Percentiles rank a stretch among this genome's conserved stretches.
Conservation (phyloP, 2,888 invertebrate genomes). For the Villa cingulata region DNA sequence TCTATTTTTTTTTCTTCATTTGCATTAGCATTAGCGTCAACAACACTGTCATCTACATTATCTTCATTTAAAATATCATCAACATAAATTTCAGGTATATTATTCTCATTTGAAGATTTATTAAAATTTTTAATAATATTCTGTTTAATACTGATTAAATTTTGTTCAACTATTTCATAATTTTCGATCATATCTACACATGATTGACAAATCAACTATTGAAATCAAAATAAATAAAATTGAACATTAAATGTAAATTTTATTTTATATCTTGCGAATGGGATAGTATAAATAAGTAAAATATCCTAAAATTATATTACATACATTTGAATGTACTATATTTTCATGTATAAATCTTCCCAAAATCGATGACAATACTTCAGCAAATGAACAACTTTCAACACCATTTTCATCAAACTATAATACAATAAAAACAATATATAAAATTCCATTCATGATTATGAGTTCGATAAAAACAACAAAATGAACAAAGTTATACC, state of each 20-base stretch:
- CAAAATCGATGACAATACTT: slow-evolving; percentile 15
- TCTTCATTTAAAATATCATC: slow-evolving; percentile 19
- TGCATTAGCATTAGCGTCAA: slow-evolving; percentile 13
- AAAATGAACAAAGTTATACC: too few relatives aligned
- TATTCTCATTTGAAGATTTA: slow-evolving; percentile 28
- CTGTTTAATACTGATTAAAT: slow-evolving; percentile 40
- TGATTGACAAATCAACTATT: slow-evolving; percentile 48
- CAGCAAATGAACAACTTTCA: slow-evolving; percentile 11
- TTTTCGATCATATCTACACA: slow-evolving; percentile 50
- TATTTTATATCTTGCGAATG: background rate
- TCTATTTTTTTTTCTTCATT: background rate
- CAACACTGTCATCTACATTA: slow-evolving; percentile 13
- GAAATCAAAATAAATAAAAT: background rate
- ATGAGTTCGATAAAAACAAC: background rate
- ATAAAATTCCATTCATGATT: background rate
- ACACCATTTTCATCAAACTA: slow-evolving; percentile 9
- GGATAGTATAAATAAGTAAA: too few relatives aligned
- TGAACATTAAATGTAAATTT: background rate
- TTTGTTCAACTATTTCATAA: slow-evolving; percentile 44
- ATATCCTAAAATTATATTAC: too few relatives aligned
- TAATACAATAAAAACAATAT: background rate
- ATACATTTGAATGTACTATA: slow-evolving; percentile 39
- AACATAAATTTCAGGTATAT: slow-evolving; percentile 14
- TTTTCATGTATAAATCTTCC: slow-evolving; percentile 36
- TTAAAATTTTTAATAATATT: slow-evolving; percentile 42